Base-by-base conservation (phyloP, 2,113 vertebrate species). In the Zosterops hypoxanthus region DNA sequence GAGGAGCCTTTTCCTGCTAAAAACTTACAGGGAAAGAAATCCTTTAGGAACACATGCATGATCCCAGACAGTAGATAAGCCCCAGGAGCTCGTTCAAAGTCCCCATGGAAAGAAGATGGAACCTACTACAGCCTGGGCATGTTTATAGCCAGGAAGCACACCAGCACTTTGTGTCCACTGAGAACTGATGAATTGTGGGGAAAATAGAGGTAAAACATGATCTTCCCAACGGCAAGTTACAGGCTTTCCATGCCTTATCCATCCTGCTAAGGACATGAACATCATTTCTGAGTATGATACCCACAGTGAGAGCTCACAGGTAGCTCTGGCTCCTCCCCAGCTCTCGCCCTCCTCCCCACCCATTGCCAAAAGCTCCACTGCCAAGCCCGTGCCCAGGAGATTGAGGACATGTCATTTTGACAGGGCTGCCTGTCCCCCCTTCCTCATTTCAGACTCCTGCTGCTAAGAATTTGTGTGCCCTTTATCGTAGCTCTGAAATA, bases 401-500 rank as follows among this genome's bases (percentile, higher is more conserved):
- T 28, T 59, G 76, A 89, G 55, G 57, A 82, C 31, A 16, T 39
- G 44, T 42, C 84, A 16, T 81, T 92, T 50, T 83, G 52, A 47
- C 87, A 90, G 59, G 29, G 29, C 29, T 86, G 65, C 36, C 56
- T 56, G n/a, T 19, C 0, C 41, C 53, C 41, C 49, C 17, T 22
- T 22, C 17, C 64, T 73, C 68, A 55, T 87, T 92, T 92, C 90
- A 85, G 64, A 42, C 81, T 95, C 88, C 88, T 82, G 84, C 85
- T 76, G 50, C 80, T 91, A 86, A 91, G 88, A 73, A 87, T 69
- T 79, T 20, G 8, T 55, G 41, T 92, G 96, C 90, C 97, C 97
- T 97, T 98, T 97, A 97, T 95, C 92, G 13, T 76, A 44, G 83
- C 89, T 97, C 88, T 92, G 94, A 97, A 98, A 98, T 95, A 46